These are phyloP conservation scores for Danio jaintianensis DNA, from an alignment of 2,797 vertebrate species.

Conservation along the genomic window DNA sequence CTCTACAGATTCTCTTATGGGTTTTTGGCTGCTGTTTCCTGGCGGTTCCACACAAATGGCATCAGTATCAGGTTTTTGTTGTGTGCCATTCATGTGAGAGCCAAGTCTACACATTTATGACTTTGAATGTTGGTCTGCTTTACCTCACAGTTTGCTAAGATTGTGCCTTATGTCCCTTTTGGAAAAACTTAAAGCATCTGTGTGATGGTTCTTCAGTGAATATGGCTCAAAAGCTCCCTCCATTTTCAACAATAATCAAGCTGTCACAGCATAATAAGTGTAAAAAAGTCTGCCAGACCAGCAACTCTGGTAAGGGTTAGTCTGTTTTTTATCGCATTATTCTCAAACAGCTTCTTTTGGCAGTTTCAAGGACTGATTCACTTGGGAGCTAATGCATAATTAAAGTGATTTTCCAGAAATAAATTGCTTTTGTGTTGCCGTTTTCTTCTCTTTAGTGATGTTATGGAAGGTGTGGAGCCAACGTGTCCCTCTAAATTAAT, in stretches of 20 bases:
- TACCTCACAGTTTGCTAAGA: background rate
- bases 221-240: slow-evolving; percentile 29
- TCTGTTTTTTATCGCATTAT: slow-evolving; percentile 49
- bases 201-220: slow-evolving; percentile 25
- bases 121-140: slow-evolving; percentile 1
- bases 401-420: slow-evolving; percentile 44
- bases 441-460: slow-evolving; percentile 21
- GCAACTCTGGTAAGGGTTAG: slow-evolving; percentile 30
- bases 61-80: background rate
- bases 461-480: slow-evolving; percentile 6
- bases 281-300: slow-evolving; percentile 19
- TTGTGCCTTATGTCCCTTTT: slow-evolving; percentile 26
- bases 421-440: slow-evolving; percentile 1
- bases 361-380: slow-evolving; percentile 9
- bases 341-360: slow-evolving; percentile 44
- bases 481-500: slow-evolving; percentile 23
- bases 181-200: background rate
- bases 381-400: slow-evolving; percentile 22
- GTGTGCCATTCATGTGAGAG: background rate
- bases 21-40: slow-evolving; percentile 28
- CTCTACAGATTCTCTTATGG: background rate
- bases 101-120: background rate
- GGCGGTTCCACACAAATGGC: background rate
- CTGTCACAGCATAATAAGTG: slow-evolving; percentile 44
- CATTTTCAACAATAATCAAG: slow-evolving; percentile 21